Base-by-base conservation (phyloP, 2,888 invertebrate genomes). In the Rhaphigaster nebulosa region DNA sequence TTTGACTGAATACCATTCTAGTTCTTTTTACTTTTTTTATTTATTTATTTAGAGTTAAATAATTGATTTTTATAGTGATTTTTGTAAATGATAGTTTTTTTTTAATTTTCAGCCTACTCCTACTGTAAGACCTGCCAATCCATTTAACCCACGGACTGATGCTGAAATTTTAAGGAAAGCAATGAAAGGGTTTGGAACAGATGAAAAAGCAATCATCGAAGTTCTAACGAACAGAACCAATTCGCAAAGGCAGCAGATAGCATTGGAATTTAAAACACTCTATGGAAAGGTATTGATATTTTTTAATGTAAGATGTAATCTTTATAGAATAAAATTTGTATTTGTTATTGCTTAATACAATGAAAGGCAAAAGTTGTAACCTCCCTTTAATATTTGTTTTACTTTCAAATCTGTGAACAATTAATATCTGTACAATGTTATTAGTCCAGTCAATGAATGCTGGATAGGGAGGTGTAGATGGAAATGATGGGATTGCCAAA, bases 151-250 rank as follows among this genome's bases (percentile, higher is more conserved):
- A 10, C 95, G 96, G 54, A 95, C 95, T 20, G 98, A 98, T 95
- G 98, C 98, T 0, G 96, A 96, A 92, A 94, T 96, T 3, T 95
- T 98, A 45, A 95, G 98, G n/a, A 97, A 96, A 93, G 98, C 98
- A 0, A 98, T 98, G 98, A 98, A 98, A 94, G 98, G 98, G 89
- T 96, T 97, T 92, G 98, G 98, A 56, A 98, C 98, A 0, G 97
- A 99, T 93, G 98, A 99, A 93, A 96, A 97, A 93, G 95, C 97
- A 0, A 96, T 99, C 93, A 98, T 98, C 91, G 96, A 96, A 92
- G 96, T 99, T 23, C 94, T 99, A 87, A 96, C 97, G 18, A 96
- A 96, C 92, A 96, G 99, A 89, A 96, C 96, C 92, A 98, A 98
- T 93, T 95, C 95, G 54, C 98, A 99, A 94, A 95, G 99, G 91